A percentile compares a stretch with the other conserved stretches of the same genome.
Evolutionary conservation across 2,113 vertebrate species (phyloP).

Genomic region (Antennarius striatus): DNA sequence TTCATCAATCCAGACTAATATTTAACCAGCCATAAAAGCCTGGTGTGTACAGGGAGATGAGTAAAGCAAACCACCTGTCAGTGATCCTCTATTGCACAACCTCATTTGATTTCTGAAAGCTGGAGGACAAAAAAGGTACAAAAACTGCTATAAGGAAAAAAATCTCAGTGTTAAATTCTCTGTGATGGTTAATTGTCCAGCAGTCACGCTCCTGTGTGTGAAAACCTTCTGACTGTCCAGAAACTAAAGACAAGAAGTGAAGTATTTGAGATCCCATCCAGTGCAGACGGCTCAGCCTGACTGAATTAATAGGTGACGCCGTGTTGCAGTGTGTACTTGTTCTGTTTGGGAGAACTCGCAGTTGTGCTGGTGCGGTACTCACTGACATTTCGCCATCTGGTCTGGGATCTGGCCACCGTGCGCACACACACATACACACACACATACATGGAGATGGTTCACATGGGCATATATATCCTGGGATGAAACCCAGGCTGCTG

Average conservation of each 20-base stretch:
- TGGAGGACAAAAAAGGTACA: too few species aligned
- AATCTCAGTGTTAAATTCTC: neutral
- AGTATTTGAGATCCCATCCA: conserved; percentile 3
- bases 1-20: conserved; percentile 51
- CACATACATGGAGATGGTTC: conserved; percentile 2
- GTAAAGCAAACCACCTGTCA: too few species aligned
- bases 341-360: conserved; percentile 48
- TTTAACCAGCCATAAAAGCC: conserved; percentile 55
- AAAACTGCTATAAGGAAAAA: too few species aligned
- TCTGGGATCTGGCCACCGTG: conserved; percentile 45
- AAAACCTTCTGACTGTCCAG: neutral
- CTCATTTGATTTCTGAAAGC: too few species aligned
- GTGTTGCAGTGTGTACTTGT: conserved; percentile 24
- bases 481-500: conserved; percentile 20
- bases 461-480: conserved; percentile 20
- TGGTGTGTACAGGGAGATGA: too few species aligned
- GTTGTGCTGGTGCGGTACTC: conserved; percentile 63
- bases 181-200: neutral
- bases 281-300: conserved; percentile 7
- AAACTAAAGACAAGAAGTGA: conserved; percentile 2
- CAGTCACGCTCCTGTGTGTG: conserved; percentile 1
- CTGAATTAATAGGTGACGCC: conserved; percentile 43
- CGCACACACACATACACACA: conserved; percentile 14
- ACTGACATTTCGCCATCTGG: conserved; percentile 77
- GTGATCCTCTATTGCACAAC: too few species aligned